Base-by-base conservation (phyloP, 2,888 invertebrate genomes). In the Coelopa pilipes region DNA sequence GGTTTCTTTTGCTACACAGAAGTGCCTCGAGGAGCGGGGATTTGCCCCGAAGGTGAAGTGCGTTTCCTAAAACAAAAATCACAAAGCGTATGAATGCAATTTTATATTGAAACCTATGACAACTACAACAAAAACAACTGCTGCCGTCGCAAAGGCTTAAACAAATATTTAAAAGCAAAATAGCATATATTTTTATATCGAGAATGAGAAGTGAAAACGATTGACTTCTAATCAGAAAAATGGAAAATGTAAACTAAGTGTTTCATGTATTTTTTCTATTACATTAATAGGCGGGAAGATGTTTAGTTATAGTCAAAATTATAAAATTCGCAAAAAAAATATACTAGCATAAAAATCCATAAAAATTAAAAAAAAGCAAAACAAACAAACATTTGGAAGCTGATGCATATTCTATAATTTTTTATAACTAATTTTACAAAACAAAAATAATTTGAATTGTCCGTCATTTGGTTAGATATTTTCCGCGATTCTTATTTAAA, bases 261-360 rank as follows among this genome's bases (percentile, higher is more conserved):
- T 57, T 57, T 57, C 21, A 24, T 62, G 24, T 24, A 49, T 50
- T 67, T 70, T 75, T 75, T 76, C 77, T 78, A 76, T 76, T 77
- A 76, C 75, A 77, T 76, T 76, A 77, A 77, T 73, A 77, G 78
- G 73, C 74, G 74, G 75, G 74, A 60, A 69, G 34, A 34, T 34
- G 34, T 34, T 34, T 34, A 34, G 34, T 34, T 34, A 34, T 34
- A 34, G 7, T 34, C 34, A 34, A 34, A 34, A 3, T 57, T 34
- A 4, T 34, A 34, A 34, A 34, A 34, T n/a, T n/a, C 34, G 34
- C 34, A 34, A 34, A 34, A 34, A 34, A 34, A 4, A 34, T 34
- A 34, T 34, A 34, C n/a, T 34, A 34, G 2, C 34, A 34, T 4
- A 34, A 34, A 34, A 34, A 34, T 34, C 7, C 34, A 34, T 34